Evolutionary conservation across 1,140 invertebrate genomes (phyloP), one percentile per base, ranked within the genome.

Genomic region (Zaprionus africanus): DNA sequence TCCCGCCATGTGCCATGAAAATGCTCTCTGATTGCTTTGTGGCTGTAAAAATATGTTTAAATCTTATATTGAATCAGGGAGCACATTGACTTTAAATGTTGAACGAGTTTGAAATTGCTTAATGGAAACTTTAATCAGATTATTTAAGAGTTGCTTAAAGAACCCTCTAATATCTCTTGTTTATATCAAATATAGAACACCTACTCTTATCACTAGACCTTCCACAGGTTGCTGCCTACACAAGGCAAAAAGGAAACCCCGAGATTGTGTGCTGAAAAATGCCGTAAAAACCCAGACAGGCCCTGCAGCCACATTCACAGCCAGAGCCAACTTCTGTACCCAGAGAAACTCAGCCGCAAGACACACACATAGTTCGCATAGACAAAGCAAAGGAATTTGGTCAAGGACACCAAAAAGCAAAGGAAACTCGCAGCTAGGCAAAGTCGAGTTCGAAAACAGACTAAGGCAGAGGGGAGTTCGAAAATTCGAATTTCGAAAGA

Each of bases 331-430:
- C 9, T 9, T 34, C 31, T 11, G 31, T 11, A 34, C 31, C 31
- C 31, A 34, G 31, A 34, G 7, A 34, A 34, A 43, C 41, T 43
- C 15, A 7, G 41, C 7, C 41, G 2, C 41, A 46, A 46, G 41
- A 46, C 41, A 46, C 7, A 46, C n/a, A 46, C 46, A 67, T 68
- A 68, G 36, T 70, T 49, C n/a, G 19, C 57, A 26, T 60, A 28
- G 26, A 72, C 67, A 78, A 67, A 72, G 36, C 22, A 13, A 64
- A 49, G 22, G 61, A 87, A 78, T 70, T 81, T 87, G 80, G 80
- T 87, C 84, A 87, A 87, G 83, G 83, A 78, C 83, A 78, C 43
- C 24, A 46, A 60, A 61, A 68, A 69, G 65, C 24, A 68, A 71
- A 46, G 26, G 28, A 46, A 63, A 72, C 28, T 15, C 12, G 36